These are phyloP conservation scores for Catharus fuscescens DNA, from an alignment of 2,113 vertebrate genomes.

Conservation along the genomic window DNA sequence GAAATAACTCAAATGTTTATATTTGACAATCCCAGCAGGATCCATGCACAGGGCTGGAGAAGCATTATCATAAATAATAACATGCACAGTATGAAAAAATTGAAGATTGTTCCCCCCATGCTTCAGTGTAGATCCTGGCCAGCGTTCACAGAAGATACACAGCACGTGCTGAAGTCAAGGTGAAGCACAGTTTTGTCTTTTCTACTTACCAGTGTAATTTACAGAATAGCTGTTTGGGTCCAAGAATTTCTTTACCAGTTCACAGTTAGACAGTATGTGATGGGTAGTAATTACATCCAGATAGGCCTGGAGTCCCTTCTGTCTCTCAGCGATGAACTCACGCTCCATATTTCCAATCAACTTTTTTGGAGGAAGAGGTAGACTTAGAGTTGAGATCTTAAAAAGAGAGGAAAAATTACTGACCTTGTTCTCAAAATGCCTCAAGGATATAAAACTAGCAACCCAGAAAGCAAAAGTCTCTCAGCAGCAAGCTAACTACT, in stretches of 20 bases:
- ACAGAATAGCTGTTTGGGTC: conserved; percentile 94
- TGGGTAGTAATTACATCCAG: conserved; percentile 93
- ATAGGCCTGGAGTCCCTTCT: conserved; percentile 93
- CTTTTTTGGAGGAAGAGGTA: conserved; percentile 97
- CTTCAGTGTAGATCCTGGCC: background rate
- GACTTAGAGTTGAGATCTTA: conserved; percentile 88
- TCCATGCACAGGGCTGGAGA: background rate
- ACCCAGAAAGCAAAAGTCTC: background rate
- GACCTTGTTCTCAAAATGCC: background rate
- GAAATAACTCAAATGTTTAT: background rate
- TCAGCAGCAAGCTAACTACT: background rate
- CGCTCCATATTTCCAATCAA: conserved; percentile 97
- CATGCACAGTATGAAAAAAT: background rate
- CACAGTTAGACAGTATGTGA: conserved; percentile 87
- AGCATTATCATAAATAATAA: background rate
- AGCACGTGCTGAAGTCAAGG: background rate
- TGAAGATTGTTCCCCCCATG: background rate
- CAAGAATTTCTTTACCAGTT: conserved; percentile 92
- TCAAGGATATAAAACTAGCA: background rate
- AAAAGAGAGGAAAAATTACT: conserved; percentile 39
- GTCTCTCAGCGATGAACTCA: conserved; percentile 95
- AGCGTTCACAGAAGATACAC: background rate
- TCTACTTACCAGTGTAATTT: conserved; percentile 89
- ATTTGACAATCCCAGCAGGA: background rate
- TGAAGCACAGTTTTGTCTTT: background rate